Evolutionary conservation across 35 echinoderm and acorn worm species (phyloP).

Genomic region (Patiria miniata): DNA sequence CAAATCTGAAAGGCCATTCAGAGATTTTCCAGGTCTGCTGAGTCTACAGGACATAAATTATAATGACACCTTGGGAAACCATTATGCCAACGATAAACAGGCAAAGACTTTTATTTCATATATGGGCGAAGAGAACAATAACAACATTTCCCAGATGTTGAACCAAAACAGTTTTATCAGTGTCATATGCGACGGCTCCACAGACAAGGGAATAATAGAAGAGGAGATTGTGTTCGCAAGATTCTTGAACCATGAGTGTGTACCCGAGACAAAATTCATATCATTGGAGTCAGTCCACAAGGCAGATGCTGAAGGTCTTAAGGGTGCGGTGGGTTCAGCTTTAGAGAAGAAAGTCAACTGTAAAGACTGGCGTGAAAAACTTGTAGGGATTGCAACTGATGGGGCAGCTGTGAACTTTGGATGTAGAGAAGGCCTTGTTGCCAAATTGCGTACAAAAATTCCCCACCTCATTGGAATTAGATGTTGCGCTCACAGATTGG

Average conservation of each 20-base stretch:
- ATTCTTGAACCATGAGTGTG: not conserved
- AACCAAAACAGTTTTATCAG: not conserved
- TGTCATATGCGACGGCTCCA: conserved; percentile 2
- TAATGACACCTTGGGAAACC: conserved; percentile 15
- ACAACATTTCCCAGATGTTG: not conserved
- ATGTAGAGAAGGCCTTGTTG: conserved; percentile 9
- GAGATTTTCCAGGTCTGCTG: not conserved
- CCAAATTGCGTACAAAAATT: not conserved
- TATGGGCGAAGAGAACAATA: not conserved
- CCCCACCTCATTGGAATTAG: conserved; percentile 6
- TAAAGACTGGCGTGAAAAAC: conserved; percentile 1
- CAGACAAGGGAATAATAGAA: not conserved
- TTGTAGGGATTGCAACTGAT: conserved; percentile 2
- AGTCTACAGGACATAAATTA: not conserved
- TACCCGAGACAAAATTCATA: conserved; percentile 3
- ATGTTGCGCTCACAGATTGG: not conserved
- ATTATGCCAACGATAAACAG: conserved; percentile 4
- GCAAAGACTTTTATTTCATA: not conserved
- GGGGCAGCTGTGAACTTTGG: conserved; percentile 4
- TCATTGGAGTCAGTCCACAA: conserved; percentile 6
- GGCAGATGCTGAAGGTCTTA: conserved; percentile 4
- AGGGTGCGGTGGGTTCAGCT: not conserved
- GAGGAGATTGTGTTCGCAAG: not conserved
- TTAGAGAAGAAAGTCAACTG: conserved; percentile 3
- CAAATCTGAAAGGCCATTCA: not conserved